Percentiles rank a stretch among this genome's conserved stretches.
phyloP scores from a whole-genome alignment of 2,888 invertebrate species.

The Drosophila hamatofila region DNA sequence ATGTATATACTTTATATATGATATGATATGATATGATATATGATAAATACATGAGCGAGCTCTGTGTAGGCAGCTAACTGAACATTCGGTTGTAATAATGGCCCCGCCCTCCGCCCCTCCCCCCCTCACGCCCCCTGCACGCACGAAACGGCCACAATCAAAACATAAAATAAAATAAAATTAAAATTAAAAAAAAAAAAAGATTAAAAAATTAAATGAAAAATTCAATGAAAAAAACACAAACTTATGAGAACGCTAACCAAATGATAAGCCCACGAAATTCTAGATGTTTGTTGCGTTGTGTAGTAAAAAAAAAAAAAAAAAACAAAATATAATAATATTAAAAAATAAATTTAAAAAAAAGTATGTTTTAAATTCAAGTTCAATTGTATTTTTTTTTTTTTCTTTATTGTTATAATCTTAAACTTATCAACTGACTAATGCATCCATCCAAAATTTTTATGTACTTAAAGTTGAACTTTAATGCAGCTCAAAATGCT shows the following conservation, averaged over 20 bases:
- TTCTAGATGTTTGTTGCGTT: constrained; percentile 50
- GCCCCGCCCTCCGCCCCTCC: constrained; percentile 28
- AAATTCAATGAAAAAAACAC: constrained; percentile 20
- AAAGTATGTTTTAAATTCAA: constrained; percentile 11
- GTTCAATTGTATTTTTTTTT: constrained; percentile 2
- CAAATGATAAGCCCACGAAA: constrained; percentile 26
- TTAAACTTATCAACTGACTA: constrained; percentile 61
- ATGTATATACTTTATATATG: background rate
- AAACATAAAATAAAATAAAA: constrained; percentile 25
- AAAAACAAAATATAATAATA: background rate
- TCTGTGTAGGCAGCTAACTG: constrained; percentile 43
- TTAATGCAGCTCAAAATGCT: constrained; percentile 53
- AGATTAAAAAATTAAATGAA: constrained; percentile 8
- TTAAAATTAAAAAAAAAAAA: constrained; percentile 5
- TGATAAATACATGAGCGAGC: constrained; percentile 11
- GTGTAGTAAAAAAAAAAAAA: constrained; percentile 35
- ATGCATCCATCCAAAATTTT: constrained; percentile 63
- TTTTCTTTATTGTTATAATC: constrained; percentile 9
- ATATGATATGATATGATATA: constrained; percentile 42
- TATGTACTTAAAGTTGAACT: constrained; percentile 61
- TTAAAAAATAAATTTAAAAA: background rate
- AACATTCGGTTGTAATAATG: constrained; percentile 70
- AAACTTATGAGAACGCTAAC: constrained; percentile 19
- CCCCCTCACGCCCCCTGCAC: background rate
- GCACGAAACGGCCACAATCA: constrained; percentile 52